Conservation (phyloP, 2,888 invertebrate genomes). For the Chymomyza amoena region DNA sequence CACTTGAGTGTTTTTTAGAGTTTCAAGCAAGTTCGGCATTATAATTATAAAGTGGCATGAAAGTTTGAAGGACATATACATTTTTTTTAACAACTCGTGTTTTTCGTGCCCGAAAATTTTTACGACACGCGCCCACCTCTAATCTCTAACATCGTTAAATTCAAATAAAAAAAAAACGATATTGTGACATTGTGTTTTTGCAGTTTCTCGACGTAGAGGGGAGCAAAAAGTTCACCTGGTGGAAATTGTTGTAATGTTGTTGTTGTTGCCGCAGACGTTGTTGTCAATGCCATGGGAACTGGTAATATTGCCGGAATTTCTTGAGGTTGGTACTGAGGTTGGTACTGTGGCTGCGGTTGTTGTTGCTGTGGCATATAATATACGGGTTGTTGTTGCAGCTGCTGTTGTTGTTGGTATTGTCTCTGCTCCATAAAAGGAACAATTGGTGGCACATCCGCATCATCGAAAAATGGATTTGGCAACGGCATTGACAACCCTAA, state of each 20-base stretch:
- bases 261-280: constrained; percentile 23
- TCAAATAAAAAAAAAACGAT: background rate
- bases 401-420: constrained; percentile 20
- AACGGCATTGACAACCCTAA: constrained; percentile 58
- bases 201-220: background rate
- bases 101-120: background rate
- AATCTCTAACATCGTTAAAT: constrained; percentile 3
- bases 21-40: no score
- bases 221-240: constrained; percentile 46
- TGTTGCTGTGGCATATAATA: constrained; percentile 49
- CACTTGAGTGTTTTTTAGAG: no score
- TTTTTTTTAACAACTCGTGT: no score
- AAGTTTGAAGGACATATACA: no score
- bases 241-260: constrained; percentile 30
- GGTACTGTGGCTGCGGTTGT: constrained; percentile 41
- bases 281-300: constrained; percentile 27
- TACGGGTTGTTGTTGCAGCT: constrained; percentile 28
- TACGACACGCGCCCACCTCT: background rate
- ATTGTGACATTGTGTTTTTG: constrained; percentile 3
- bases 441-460: constrained; percentile 53
- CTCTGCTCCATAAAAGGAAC: constrained; percentile 43
- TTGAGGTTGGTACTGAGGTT: constrained; percentile 33
- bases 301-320: constrained; percentile 34
- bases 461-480: constrained; percentile 78
- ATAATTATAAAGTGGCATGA: no score